Evolutionary conservation across 2,113 vertebrate genomes (phyloP).

Genomic region (Oophaga pumilio): DNA sequence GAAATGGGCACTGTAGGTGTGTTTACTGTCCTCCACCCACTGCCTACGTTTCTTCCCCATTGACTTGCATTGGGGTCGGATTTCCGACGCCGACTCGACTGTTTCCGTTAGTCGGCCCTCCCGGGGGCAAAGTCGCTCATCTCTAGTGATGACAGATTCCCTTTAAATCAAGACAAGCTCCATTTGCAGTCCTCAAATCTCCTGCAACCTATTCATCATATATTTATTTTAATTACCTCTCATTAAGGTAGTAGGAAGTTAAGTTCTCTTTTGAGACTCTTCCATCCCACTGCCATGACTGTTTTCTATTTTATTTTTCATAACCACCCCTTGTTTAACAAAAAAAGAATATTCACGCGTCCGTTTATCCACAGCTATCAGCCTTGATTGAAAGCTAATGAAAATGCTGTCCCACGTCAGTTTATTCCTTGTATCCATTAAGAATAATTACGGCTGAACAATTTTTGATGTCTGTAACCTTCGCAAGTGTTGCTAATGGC

Average conservation of each 20-base stretch:
- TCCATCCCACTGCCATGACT: constrained; percentile 82
- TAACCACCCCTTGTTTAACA: neutral
- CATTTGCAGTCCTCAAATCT: constrained; percentile 16
- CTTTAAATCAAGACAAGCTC: neutral
- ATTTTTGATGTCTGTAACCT: constrained; percentile 99
- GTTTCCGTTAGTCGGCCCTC: too few species aligned
- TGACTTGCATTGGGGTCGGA: too few species aligned
- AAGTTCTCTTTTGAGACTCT: constrained; percentile 78
- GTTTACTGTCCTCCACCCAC: too few species aligned
- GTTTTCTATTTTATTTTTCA: constrained; percentile 75
- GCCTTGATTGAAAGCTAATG: constrained; percentile 99
- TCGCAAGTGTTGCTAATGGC: constrained; percentile 99
- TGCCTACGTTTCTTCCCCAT: too few species aligned
- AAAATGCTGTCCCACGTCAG: constrained; percentile 99
- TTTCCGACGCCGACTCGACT: too few species aligned
- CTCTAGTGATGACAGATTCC: too few species aligned
- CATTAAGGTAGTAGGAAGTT: constrained; percentile 83
- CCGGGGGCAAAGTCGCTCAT: too few species aligned
- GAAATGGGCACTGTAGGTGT: too few species aligned
- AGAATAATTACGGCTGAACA: constrained; percentile 99
- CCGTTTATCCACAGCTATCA: constrained; percentile 92
- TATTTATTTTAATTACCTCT: constrained; percentile 76
- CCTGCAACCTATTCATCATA: constrained; percentile 5
- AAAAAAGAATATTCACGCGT: constrained; percentile 77
- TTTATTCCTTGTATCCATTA: constrained; percentile 99